Base-by-base conservation (phyloP, 2,797 vertebrate genomes). In the Caiman crocodilus region DNA sequence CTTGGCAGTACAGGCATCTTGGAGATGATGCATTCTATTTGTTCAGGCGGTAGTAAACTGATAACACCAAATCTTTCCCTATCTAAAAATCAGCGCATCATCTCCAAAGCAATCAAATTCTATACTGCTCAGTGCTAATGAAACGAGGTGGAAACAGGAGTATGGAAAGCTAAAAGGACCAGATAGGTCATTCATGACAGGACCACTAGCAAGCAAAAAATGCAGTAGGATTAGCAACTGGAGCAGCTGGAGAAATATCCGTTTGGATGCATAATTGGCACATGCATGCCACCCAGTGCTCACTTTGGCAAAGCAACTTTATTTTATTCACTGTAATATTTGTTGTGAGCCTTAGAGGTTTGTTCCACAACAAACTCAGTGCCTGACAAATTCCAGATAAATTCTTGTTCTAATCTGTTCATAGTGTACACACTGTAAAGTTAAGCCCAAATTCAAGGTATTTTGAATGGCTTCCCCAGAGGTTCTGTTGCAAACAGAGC, bases 81-180 rank as follows among this genome's bases (percentile, higher is more conserved):
- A 28, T 57, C 81, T 26, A 76, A 71, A 30, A 32, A 23, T 50
- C 58, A 87, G 64, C 2, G 5, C 64, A 79, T 77, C 2, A 0
- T 15, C 91, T 73, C 84, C 42, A 55, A 32, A 80, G 84, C 79
- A 96, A 85, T 87, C 90, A 90, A 88, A 84, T 92, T 87, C 82
- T 63, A 32, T 8, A 67, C 76, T 82, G 88, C 1, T 0, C 5
- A 12, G 61, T 28, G 50, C 13, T 25, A 6, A 1, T 26, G 81
- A 21, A 80, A 82, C 91, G 87, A 55, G 69, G 74, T 7, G 42
- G 77, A 75, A 87, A 35, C 6, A 67, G 23, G 75, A 79, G 26
- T 7, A n/a, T 50, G n/a, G 90, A 79, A 79, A 93, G 30, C 0
- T 17, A 89, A 79, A 85, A 60, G 79, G 83, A 42, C 32, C 60